Percentiles rank a stretch among this genome's conserved stretches.
Conservation (phyloP, 2,797 vertebrate species). For the Merluccius polli region DNA sequence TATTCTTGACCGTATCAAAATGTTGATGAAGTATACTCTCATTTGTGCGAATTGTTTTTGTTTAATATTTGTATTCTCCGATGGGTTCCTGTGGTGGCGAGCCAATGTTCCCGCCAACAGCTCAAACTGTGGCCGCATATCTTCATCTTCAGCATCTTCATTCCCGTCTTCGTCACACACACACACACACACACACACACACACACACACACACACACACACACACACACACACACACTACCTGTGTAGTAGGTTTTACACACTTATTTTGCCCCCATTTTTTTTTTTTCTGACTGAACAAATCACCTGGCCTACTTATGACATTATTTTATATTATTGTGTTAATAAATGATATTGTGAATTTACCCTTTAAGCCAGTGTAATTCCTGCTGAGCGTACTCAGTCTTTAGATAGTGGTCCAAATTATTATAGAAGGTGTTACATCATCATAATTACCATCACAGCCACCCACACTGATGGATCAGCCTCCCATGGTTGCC, state of each 20-base stretch:
- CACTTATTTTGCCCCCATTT: not conserved
- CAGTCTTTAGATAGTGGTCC: no score
- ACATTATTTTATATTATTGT: no score
- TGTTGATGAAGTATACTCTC: no score
- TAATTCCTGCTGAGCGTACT: no score
- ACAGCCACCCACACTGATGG: conserved; percentile 50
- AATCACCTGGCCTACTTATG: not conserved
- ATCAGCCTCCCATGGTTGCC: conserved; percentile 63
- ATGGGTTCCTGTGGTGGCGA: not conserved
- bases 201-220: conserved; percentile 2
- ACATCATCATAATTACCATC: conserved; percentile 18
- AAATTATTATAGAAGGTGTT: not conserved
- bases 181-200: no score
- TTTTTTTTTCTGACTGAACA: not conserved
- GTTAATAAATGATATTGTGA: not conserved
- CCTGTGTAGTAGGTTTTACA: not conserved
- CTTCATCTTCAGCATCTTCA: not conserved
- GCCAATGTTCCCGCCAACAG: not conserved
- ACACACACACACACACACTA: conserved; percentile 16
- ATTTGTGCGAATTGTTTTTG: not conserved
- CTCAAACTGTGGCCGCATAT: not conserved
- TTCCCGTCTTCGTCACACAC: no score
- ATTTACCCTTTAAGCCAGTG: no score
- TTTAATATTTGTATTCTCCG: not conserved
- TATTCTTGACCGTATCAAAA: no score